Base-by-base conservation (phyloP, 2,113 vertebrate genomes). In the Gorsachius goisagi region DNA sequence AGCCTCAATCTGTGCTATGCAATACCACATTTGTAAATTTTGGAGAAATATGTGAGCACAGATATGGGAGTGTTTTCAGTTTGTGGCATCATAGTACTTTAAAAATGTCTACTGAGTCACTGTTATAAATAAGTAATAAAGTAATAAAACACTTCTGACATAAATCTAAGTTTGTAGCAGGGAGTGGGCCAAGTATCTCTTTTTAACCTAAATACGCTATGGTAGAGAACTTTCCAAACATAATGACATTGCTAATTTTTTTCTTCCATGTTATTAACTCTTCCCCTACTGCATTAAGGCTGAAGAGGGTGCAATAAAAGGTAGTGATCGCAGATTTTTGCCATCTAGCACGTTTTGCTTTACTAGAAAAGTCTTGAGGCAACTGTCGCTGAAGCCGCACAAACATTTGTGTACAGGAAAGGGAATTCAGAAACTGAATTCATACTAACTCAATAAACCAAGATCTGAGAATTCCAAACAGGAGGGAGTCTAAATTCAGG, bases 91-190 rank as follows among this genome's bases (percentile, higher is more conserved):
- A 55, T 15, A 41, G 53, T 58, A 62, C 74, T 80, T 91, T 15
- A 62, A 73, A 93, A 90, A 47, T 0, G 0, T 90, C 50, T 88
- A 78, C 71, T 94, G 87, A 88, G 76, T 95, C 94, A 86, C 81
- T 81, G 47, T 68, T 92, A 93, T 80, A 96, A 94, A 94, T 95
- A 90, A 44, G 41, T 44, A 44, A 44, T 44, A 44, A 44, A 44
- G 84, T 67, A 69, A 49, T 79, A 73, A 85, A 89, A 35, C 23
- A 37, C 32, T 91, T 91, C 50, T 93, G 89, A 58, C 85, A 75
- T 60, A 89, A 81, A 79, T 81, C 60, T 60, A 79, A 79, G 58
- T 83, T 90, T 64, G 35, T 69, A 85, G 55, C 13, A 32, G 41
- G 22, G 79, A 90, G 59, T 60, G 59, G 62, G 91, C 72, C 84